These are phyloP conservation scores for Poeciliopsis turrubarensis DNA, from an alignment of 2,113 vertebrate genomes.

Conservation along the genomic window DNA sequence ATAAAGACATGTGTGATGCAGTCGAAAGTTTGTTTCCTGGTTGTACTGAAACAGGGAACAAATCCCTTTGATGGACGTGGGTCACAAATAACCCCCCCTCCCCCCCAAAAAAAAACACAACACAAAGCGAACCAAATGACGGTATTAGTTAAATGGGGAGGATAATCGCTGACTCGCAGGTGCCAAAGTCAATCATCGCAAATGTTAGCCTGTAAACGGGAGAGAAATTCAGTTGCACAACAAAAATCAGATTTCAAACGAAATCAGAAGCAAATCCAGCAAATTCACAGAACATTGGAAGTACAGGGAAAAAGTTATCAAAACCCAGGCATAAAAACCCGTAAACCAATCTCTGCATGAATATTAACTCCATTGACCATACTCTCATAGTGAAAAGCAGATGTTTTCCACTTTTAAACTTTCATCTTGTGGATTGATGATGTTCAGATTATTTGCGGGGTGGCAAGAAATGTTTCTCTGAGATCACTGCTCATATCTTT, in stretches of 20 bases:
- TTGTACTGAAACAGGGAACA: not conserved
- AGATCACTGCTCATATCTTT: not conserved
- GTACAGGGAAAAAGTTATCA: not conserved
- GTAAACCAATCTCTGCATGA: not conserved
- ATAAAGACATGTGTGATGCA: not conserved
- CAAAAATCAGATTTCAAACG: not conserved
- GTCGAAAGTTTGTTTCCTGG: not conserved
- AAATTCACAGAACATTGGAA: not conserved
- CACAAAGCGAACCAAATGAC: not conserved
- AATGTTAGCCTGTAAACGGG: no score
- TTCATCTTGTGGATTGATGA: not conserved
- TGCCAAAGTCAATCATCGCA: no score
- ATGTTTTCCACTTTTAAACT: not conserved
- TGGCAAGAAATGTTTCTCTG: not conserved
- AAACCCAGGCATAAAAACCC: not conserved
- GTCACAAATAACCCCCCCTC: not conserved
- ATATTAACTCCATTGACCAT: not conserved
- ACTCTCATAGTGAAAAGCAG: not conserved
- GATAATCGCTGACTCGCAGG: no score
- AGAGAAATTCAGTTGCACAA: not conserved
- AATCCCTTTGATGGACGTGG: not conserved
- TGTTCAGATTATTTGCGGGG: not conserved
- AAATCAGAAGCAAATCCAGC: not conserved
- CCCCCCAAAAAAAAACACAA: not conserved
- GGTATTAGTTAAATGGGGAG: not conserved